Evolutionary conservation across 2,113 vertebrate genomes (phyloP), one percentile per base, ranked within the genome.

Genomic region (Cyprinodon tularosa): DNA sequence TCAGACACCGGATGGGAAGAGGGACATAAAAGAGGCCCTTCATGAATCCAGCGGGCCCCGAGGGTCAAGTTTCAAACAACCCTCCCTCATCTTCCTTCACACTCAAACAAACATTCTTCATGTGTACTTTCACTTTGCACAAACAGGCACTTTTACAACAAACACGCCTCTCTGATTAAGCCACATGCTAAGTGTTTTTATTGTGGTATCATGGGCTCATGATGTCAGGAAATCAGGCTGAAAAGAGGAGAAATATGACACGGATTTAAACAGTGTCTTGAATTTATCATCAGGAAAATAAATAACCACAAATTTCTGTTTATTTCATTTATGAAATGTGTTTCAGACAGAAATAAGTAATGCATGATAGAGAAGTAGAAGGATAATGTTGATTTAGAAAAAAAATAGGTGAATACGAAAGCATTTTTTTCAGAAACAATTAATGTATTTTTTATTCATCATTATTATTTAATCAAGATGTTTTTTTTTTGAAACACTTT

Each of bases 1-100:
- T 81, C 82, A 70, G 81, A 78, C 84, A 83, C 78, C 80, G 84
- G 86, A 92, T 82, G 86, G 85, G 74, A 60, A 84, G 81, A 60
- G 76, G 75, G 75, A 87, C 89, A 82, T 90, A 84, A 92, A 92
- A 92, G 89, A 89, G 83, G 74, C 73, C 90, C 90, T 92, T 91
- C 71, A 91, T 84, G 86, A 75, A 78, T 90, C 82, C 78, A 81
- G 86, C 68, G 14, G 71, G 73, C 73, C 78, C 62, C 62, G 76
- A 2, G 13, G 75, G 83, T 94, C 81, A 79, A 66, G 81, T 92
- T 90, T 92, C 90, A 89, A 86, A 89, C 81, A 78, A 59, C 79
- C 83, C 62, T 39, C 13, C 77, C 73, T 57, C 67, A 45, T 77
- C 79, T 44, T 81, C 80, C 70, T 50, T 57, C 68, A 78, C 66